Conservation (phyloP, 1,140 invertebrate genomes). For the Heliconius hewitsoni region DNA sequence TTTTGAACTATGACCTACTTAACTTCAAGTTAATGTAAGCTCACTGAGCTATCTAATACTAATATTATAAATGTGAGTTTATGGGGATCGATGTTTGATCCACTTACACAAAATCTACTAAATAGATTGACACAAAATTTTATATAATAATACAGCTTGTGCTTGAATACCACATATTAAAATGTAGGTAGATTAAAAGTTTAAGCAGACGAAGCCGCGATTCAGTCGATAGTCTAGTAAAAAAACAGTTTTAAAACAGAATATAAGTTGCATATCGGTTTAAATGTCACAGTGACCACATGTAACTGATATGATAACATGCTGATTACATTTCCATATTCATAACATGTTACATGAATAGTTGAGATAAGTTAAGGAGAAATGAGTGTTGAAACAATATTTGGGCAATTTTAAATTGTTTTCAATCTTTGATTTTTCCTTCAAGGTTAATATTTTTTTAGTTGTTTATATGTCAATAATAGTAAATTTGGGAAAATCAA, state of each 20-base stretch:
- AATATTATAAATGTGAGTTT: no score
- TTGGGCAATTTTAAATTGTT: neutral
- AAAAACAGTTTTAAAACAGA: neutral
- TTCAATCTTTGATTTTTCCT: neutral
- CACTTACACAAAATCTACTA: no score
- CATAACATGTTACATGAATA: neutral
- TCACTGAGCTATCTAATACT: neutral
- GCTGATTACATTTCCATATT: slow-evolving; percentile 9
- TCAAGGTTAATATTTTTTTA: neutral
- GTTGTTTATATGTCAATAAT: neutral
- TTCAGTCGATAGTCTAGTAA: neutral
- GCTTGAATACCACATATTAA: no score
- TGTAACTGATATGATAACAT: slow-evolving; percentile 7
- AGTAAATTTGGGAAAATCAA: neutral
- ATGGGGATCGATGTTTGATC: no score
- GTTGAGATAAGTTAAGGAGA: neutral
- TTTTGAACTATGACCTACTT: neutral
- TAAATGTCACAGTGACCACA: neutral
- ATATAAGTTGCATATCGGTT: neutral
- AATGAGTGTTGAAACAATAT: neutral
- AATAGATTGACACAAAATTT: no score
- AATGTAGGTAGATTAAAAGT: no score
- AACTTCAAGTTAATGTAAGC: neutral
- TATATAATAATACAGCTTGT: no score
- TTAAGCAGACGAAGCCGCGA: no score